Evolutionary conservation across 2,888 invertebrate genomes (phyloP), one percentile per base, ranked within the genome.

Genomic region (Agrochola macilenta): DNA sequence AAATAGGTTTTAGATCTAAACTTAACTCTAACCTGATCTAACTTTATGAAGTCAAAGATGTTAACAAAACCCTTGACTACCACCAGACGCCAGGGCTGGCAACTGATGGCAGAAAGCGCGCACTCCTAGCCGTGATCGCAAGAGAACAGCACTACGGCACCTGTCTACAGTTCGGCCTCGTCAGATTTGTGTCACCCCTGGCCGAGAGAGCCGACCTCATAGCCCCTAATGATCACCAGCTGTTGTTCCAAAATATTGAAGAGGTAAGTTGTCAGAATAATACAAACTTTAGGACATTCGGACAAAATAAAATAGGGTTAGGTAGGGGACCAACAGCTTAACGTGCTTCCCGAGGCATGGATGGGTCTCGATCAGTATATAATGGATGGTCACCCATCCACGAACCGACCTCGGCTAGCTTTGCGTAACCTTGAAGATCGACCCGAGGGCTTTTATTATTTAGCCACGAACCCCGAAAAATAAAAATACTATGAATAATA

Each of bases 191-290:
- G 66, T 97, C 98, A 0, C 98, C 98, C 0, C 93, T 98, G 84
- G 97, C 97, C 9, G 98, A 98, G 90, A 97, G 98, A 78, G 97
- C 97, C 70, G 98, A 98, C 91, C 97, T 98, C 20, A 97, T 98
- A 73, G 97, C 98, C 4, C 97, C 98, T 2, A 97, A 97, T 72
- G 98, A 99, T 91, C 98, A 98, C 93, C 97, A 98, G 92, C 97
- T 98, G 57, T 96, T 99, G 76, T 99, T 98, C 93, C 98, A 99
- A 95, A 99, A 99, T 94, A 97, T 98, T 88, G 98, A 98, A 93
- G 98, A 98, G 97, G 97, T 98, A 74, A 74, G 68, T 57, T n/a
- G 0, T 60, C 30, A 8, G 17, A 26, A 58, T 14, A 58, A 5
- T 5, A 20, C 5, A 7, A 14, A 26, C 26, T 58, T 58, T 26